Evolutionary conservation across 2,888 invertebrate species (phyloP).

Genomic region (Hyppa rectilinea): DNA sequence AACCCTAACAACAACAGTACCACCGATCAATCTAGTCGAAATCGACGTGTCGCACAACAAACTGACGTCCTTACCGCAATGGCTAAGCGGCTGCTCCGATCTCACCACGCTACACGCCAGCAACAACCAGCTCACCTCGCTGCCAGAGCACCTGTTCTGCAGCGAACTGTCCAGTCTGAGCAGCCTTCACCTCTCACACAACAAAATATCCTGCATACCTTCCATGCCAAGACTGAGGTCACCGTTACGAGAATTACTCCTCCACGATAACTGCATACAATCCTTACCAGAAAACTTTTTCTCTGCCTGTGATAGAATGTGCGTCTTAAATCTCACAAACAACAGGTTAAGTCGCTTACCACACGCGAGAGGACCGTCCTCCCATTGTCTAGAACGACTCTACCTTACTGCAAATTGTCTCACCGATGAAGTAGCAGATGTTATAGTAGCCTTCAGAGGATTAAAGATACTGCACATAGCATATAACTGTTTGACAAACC

Average conservation of each 20-base stretch:
- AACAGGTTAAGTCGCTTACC: slow-evolving; percentile 94
- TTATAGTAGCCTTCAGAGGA: slow-evolving; percentile 92
- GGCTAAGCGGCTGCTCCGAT: slow-evolving; percentile 94
- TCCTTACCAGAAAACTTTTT: slow-evolving; percentile 95
- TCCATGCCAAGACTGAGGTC: slow-evolving; percentile 92
- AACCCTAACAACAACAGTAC: slow-evolving; percentile 92
- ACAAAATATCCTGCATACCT: slow-evolving; percentile 94
- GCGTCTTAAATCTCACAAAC: slow-evolving; percentile 94
- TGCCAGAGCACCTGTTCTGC: slow-evolving; percentile 94
- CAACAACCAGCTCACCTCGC: slow-evolving; percentile 92
- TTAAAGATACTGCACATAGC: slow-evolving; percentile 94
- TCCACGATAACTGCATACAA: slow-evolving; percentile 95
- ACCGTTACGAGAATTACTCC: slow-evolving; percentile 93
- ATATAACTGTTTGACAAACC: slow-evolving; percentile 93
- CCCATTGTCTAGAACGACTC: slow-evolving; percentile 92
- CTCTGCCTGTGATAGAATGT: slow-evolving; percentile 91
- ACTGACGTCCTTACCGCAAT: slow-evolving; percentile 93
- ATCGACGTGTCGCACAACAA: slow-evolving; percentile 95
- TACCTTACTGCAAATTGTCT: slow-evolving; percentile 95
- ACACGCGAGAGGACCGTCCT: slow-evolving; percentile 91
- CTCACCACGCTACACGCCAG: slow-evolving; percentile 94
- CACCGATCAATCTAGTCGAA: slow-evolving; percentile 93
- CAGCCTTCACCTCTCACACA: slow-evolving; percentile 94
- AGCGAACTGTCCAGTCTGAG: slow-evolving; percentile 94
- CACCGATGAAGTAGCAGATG: slow-evolving; percentile 92